Percentiles rank a stretch among this genome's conserved stretches.
Conservation (phyloP, 2,797 vertebrate genomes). For the Arctocebus calabarensis region DNA sequence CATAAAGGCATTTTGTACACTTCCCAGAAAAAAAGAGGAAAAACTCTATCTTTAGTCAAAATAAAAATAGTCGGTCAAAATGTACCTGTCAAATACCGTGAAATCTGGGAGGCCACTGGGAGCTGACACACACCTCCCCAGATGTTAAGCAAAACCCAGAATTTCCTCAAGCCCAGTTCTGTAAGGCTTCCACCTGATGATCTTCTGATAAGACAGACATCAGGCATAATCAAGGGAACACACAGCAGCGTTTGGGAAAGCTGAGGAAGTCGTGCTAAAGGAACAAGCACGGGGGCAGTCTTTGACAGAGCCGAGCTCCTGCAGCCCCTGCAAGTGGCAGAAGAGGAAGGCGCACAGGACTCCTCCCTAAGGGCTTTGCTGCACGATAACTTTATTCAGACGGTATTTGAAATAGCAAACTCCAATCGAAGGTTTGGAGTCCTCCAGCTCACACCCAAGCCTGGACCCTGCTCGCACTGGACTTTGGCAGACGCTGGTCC, state of each 20-base stretch:
- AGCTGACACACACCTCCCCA: not conserved
- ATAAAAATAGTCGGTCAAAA: not conserved
- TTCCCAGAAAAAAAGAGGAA: not conserved
- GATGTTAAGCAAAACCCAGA: not conserved
- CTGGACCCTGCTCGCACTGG: not conserved
- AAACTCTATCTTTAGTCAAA: not conserved
- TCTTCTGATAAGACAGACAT: not conserved
- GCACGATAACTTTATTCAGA: not conserved
- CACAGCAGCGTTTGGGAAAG: not conserved
- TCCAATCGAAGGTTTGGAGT: not conserved
- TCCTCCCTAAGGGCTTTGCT: not conserved
- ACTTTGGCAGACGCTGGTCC: not conserved
- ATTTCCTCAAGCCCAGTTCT: not conserved
- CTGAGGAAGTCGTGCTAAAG: not conserved
- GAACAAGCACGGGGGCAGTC: not conserved
- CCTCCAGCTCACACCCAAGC: not conserved
- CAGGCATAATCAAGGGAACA: not conserved
- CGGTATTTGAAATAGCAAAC: not conserved
- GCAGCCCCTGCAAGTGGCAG: fast-evolving
- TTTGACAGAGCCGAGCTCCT: fast-evolving
- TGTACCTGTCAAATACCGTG: not conserved
- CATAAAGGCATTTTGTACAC: not conserved
- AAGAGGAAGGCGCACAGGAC: not conserved
- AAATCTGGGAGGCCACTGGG: not conserved
- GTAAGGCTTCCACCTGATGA: not conserved